Conservation (phyloP, 2,797 vertebrate species). For the Clarias fuscus region DNA sequence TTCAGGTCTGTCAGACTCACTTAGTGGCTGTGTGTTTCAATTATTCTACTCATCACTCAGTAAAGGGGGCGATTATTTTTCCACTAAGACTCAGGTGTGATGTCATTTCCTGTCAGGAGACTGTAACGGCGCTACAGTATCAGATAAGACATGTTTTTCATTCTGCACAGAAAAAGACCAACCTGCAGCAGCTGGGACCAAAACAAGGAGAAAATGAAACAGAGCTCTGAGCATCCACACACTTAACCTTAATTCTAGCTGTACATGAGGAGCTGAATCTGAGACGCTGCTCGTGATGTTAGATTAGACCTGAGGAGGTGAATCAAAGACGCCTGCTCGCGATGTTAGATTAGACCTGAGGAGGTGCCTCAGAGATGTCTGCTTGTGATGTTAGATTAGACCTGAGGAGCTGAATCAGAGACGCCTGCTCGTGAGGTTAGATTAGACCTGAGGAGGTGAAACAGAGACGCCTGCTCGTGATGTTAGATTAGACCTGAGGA, state of each 20-base stretch:
- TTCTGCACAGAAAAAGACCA: neutral
- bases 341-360: too few species aligned
- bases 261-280: neutral
- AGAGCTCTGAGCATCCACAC: neutral
- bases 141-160: neutral
- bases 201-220: neutral
- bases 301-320: neutral
- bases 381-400: too few species aligned
- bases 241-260: neutral
- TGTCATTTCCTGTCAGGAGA: slow-evolving; percentile 3
- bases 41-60: neutral
- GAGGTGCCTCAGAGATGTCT: too few species aligned
- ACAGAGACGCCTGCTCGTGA: too few species aligned
- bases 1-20: neutral
- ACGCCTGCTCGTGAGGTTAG: too few species aligned
- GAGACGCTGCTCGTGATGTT: fast-evolving
- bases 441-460: too few species aligned
- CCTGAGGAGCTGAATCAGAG: too few species aligned
- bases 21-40: neutral
- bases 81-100: neutral
- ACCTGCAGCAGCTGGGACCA: neutral
- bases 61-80: neutral
- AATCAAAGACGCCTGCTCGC: too few species aligned
- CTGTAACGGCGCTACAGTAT: neutral
- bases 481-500: too few species aligned